Evolutionary conservation across 2,888 invertebrate species (phyloP).

Genomic region (Epistrophe eligans): DNA sequence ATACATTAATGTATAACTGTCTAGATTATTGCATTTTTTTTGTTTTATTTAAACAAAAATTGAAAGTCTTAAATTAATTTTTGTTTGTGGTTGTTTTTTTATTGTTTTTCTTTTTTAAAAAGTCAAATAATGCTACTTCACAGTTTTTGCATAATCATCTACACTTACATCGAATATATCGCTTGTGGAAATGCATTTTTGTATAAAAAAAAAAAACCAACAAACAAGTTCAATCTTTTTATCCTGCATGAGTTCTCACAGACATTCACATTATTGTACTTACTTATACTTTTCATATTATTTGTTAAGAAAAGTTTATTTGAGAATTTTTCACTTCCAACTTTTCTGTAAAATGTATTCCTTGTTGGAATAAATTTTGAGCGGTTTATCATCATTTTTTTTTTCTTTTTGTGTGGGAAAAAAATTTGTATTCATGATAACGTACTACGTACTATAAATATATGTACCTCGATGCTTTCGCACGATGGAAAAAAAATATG

Average conservation of each 20-base stretch:
- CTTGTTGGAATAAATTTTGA: constrained; percentile 35
- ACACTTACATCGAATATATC: background rate
- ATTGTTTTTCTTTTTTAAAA: background rate
- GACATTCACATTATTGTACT: constrained; percentile 10
- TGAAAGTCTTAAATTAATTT: constrained; percentile 2
- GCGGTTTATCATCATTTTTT: constrained; percentile 34
- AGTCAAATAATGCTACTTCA: background rate
- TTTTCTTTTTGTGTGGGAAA: background rate
- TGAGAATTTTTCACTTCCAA: constrained; percentile 34
- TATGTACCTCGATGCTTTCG: background rate
- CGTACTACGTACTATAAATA: no score
- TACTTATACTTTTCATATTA: constrained; percentile 7
- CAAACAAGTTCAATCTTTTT: constrained; percentile 40
- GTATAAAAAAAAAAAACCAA: background rate
- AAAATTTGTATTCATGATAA: background rate
- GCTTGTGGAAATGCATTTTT: background rate
- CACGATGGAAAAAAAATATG: background rate
- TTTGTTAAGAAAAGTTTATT: constrained; percentile 40
- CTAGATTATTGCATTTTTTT: constrained; percentile 9
- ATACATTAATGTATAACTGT: background rate
- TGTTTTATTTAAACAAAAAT: background rate
- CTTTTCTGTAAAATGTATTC: constrained; percentile 18
- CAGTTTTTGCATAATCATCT: constrained; percentile 3
- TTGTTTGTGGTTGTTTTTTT: background rate
- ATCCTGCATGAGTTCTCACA: constrained; percentile 35